Evolutionary conservation across 2,888 invertebrate species (phyloP), one percentile per base, ranked within the genome.

Genomic region (Timandra comae): DNA sequence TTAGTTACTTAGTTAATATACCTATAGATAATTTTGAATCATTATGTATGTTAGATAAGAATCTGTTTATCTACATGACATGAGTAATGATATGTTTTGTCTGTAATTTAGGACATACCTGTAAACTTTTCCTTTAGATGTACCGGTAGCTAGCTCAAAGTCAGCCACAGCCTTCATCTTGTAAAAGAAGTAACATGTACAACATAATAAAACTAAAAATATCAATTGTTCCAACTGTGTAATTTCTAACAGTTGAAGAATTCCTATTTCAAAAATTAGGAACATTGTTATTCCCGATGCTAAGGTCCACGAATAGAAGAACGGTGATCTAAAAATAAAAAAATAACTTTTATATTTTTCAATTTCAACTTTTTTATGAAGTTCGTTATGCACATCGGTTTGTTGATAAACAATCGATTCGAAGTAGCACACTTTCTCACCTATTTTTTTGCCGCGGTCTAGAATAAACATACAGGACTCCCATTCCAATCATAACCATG

Each of bases 271-370:
- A 73, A 93, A 94, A 10, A 94, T 85, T 11, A 91, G 49, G 55
- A 91, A 88, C 63, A 94, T 75, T 50, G 88, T 87, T 3, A 90
- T 52, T 2, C 90, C 85, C 6, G 94, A 93, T 26, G 90, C 89
- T 24, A 92, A 60, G 1, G 91, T 88, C 94, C 94, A 94, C 46
- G 91, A 88, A 40, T 89, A 87, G 66, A 94, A 94, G 68, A 95
- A 94, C 56, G 90, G 90, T 1, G 93, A 91, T 38, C 89, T 86
- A 61, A n/a, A 73, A 75, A 35, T 12, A 21, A 32, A 10, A 12
- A 16, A 34, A 25, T 31, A 10, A 28, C 12, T 27, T 19, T 11
- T 26, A 27, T 13, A 12, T 8, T 12, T 29, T 12, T 29, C 5
- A 6, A 9, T 7, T 10, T 6, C 24, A 10, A 1, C 6, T 10